Conservation (phyloP, 2,888 invertebrate species). For the Apoda limacodes region DNA sequence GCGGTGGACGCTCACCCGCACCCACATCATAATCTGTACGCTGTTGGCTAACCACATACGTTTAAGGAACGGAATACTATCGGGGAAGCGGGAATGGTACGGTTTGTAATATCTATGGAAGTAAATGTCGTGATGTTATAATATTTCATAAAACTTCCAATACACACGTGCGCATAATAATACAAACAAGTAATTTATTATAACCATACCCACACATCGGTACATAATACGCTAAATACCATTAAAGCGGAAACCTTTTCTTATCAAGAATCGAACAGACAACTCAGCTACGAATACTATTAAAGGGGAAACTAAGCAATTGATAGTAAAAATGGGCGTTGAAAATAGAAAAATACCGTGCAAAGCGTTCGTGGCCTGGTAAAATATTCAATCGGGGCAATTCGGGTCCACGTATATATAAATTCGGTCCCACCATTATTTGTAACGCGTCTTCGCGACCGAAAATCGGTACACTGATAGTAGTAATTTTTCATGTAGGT, state of each 20-base stretch:
- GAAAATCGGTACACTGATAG: slow-evolving; percentile 67
- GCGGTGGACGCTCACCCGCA: too few species aligned
- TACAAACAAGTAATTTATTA: too few species aligned
- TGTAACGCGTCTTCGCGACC: slow-evolving; percentile 63
- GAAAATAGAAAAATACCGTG: slow-evolving; percentile 68
- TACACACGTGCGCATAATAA: too few species aligned
- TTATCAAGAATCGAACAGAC: slow-evolving; percentile 24
- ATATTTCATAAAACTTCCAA: too few species aligned
- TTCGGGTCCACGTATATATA: slow-evolving; percentile 66
- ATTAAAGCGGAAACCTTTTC: slow-evolving; percentile 20
- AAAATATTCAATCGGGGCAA: slow-evolving; percentile 69
- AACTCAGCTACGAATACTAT: slow-evolving; percentile 50
- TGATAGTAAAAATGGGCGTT: slow-evolving; percentile 65
- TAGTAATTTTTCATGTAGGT: slow-evolving; percentile 66
- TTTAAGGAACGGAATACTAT: too few species aligned
- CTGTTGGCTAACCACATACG: too few species aligned
- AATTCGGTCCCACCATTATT: slow-evolving; percentile 64
- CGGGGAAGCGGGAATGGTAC: too few species aligned
- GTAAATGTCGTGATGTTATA: too few species aligned
- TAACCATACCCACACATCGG: too few species aligned
- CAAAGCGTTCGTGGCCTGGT: slow-evolving; percentile 64
- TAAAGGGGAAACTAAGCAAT: slow-evolving; percentile 65
- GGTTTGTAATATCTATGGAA: too few species aligned
- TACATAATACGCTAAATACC: too few species aligned
- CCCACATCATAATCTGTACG: too few species aligned